These are phyloP conservation scores for Ispidina lecontei DNA, from an alignment of 2,797 vertebrate species.

Conservation along the genomic window DNA sequence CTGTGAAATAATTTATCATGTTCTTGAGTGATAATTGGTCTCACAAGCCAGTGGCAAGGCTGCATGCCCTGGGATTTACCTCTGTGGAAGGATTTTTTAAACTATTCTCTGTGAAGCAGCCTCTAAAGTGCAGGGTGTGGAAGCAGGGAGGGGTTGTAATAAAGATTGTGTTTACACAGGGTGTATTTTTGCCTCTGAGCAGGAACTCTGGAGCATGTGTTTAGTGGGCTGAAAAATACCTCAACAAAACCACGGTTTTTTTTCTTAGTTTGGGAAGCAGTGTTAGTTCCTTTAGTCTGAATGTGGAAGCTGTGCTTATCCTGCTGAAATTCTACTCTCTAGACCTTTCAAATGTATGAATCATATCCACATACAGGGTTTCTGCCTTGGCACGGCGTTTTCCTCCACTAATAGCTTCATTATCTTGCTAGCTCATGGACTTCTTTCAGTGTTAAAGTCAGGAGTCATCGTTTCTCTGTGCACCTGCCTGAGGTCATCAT, in stretches of 20 bases:
- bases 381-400: not conserved
- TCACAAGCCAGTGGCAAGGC: not conserved
- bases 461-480: not conserved
- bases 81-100: not conserved
- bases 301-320: not conserved
- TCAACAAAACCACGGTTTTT: not conserved
- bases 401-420: constrained; percentile 34
- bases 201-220: constrained; percentile 41
- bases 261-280: not conserved
- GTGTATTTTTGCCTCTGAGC: constrained; percentile 8
- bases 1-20: not conserved
- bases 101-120: not conserved
- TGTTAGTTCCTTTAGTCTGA: not conserved
- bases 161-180: not conserved
- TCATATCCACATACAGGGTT: constrained; percentile 30
- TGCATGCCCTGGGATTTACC: not conserved
- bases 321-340: constrained; percentile 24
- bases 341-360: constrained; percentile 39
- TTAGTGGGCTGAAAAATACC: constrained; percentile 48
- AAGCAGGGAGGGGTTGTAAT: not conserved
- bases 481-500: not conserved
- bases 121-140: not conserved
- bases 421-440: not conserved
- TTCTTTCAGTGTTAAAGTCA: not conserved
- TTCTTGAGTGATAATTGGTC: not conserved